phyloP scores from a whole-genome alignment of 2,888 invertebrate genomes.

The Chromoteleia sp. region DNA sequence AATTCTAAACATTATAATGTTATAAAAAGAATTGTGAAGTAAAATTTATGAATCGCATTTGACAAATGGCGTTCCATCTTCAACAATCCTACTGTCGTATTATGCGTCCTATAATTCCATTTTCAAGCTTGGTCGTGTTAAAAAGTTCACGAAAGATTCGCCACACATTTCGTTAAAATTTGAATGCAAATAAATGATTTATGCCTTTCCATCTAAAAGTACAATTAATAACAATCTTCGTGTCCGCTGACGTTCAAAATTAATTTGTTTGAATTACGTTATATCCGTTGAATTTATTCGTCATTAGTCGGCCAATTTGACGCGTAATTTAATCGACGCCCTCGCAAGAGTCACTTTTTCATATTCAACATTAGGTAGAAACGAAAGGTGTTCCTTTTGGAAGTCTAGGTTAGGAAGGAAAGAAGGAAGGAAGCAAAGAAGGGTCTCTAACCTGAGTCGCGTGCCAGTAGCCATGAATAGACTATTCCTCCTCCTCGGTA shows the following conservation, averaged over 20 bases:
- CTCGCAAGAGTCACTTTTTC: constrained; percentile 42
- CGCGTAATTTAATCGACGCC: constrained; percentile 43
- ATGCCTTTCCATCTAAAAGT: constrained; percentile 16
- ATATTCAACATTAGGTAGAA: constrained; percentile 25
- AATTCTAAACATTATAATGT: too few relatives aligned
- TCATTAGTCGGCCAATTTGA: constrained; percentile 43
- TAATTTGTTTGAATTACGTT: constrained; percentile 30
- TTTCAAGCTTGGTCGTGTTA: constrained; percentile 1
- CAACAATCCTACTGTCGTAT: neutral
- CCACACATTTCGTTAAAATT: neutral
- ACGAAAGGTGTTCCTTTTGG: constrained; percentile 73
- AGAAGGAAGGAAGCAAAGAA: constrained; percentile 60
- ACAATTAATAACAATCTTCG: constrained; percentile 50
- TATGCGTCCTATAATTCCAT: constrained; percentile 15
- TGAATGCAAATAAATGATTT: constrained; percentile 20
- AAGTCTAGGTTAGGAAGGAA: constrained; percentile 62
- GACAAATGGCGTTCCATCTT: constrained; percentile 4
- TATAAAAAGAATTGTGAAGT: too few relatives aligned
- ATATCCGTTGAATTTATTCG: constrained; percentile 38
- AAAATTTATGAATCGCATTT: too few relatives aligned
- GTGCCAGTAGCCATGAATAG: constrained; percentile 76
- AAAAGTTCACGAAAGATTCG: constrained; percentile 17
- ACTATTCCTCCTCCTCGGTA: constrained; percentile 58
- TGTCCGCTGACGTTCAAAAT: constrained; percentile 42
- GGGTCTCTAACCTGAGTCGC: constrained; percentile 77